Conservation (phyloP, 2,113 vertebrate species). For the Sorex araneus region DNA sequence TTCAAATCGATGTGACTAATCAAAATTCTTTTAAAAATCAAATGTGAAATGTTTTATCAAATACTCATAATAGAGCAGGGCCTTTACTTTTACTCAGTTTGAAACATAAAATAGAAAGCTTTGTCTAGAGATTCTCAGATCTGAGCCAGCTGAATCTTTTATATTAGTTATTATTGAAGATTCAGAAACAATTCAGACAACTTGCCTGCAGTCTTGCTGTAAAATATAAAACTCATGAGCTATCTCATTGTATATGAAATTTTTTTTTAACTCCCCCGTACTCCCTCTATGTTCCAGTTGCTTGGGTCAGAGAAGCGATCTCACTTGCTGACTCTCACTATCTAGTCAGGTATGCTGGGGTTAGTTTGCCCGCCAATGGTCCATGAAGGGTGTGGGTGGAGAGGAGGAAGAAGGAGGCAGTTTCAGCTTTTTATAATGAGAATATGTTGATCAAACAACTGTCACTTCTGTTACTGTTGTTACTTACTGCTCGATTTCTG, state of each 20-base stretch:
- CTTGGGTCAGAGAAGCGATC: constrained; percentile 90
- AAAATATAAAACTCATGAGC: constrained; percentile 85
- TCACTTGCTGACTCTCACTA: constrained; percentile 89
- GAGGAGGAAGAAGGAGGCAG: constrained; percentile 77
- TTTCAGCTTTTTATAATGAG: constrained; percentile 56
- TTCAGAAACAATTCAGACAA: constrained; percentile 77
- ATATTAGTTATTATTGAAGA: constrained; percentile 65
- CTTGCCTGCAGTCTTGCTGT: constrained; percentile 77
- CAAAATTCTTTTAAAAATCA: constrained; percentile 50
- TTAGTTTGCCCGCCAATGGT: constrained; percentile 93
- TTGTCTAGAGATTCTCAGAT: constrained; percentile 34
- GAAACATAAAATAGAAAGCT: constrained; percentile 25
- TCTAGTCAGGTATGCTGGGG: constrained; percentile 91
- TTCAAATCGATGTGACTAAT: constrained; percentile 34
- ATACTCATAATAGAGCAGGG: neutral
- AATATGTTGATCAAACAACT: constrained; percentile 82
- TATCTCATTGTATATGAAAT: constrained; percentile 80
- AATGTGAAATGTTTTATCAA: neutral
- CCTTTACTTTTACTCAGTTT: neutral
- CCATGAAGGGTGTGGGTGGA: constrained; percentile 89
- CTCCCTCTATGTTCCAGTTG: constrained; percentile 87
- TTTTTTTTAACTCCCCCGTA: constrained; percentile 81
- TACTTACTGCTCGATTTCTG: constrained; percentile 91
- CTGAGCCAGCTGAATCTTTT: constrained; percentile 48
- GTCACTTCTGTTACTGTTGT: constrained; percentile 86